phyloP scores from a whole-genome alignment of 2,888 invertebrate species.

The Reticulitermes lucifugus region DNA sequence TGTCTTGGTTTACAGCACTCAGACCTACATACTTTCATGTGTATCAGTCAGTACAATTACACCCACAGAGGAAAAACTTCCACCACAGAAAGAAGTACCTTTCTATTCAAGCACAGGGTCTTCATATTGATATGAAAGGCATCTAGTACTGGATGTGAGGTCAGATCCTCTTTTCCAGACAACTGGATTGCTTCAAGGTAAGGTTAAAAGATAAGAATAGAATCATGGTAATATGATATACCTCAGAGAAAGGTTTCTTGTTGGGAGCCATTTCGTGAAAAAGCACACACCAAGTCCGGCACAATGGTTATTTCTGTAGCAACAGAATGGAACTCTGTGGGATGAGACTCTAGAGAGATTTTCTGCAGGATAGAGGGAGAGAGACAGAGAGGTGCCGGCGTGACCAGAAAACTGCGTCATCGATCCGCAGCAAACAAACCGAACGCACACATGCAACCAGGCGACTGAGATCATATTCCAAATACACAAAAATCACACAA shows the following conservation, averaged over 20 bases:
- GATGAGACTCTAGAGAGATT: slow-evolving; percentile 1
- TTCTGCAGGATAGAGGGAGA: background rate
- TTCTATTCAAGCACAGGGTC: background rate
- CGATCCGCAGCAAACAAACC: slow-evolving; percentile 29
- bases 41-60: no score
- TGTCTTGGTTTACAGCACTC: no score
- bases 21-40: no score
- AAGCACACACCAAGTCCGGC: background rate
- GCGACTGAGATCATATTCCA: background rate
- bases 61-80: no score
- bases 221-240: background rate
- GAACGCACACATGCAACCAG: background rate
- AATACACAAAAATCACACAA: background rate
- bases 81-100: background rate
- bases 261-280: background rate
- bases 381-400: background rate
- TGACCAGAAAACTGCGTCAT: slow-evolving; percentile 42
- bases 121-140: background rate
- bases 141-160: background rate
- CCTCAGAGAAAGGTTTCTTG: background rate
- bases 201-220: background rate
- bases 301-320: background rate
- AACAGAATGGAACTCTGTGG: background rate
- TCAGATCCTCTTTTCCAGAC: background rate
- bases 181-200: background rate